These are phyloP conservation scores for Neoniphon sammara DNA, from an alignment of 2,797 vertebrate genomes.

Conservation along the genomic window DNA sequence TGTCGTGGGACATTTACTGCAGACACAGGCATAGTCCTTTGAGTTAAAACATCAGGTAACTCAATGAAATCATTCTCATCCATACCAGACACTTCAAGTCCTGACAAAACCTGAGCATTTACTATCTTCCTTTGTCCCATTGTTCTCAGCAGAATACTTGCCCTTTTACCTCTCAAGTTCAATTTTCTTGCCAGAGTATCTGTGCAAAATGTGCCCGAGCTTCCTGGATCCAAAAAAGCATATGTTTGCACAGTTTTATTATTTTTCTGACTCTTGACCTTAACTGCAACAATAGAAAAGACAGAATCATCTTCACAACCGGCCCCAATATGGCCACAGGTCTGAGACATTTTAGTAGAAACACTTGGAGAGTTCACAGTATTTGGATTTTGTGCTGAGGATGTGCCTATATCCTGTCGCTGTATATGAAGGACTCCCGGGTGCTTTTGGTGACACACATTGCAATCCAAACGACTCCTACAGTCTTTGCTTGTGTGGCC, in stretches of 20 bases:
- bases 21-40: conserved; percentile 16
- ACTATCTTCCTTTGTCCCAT: conserved; percentile 16
- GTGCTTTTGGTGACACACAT: conserved; percentile 24
- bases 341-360: not conserved
- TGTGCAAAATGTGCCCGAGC: conserved; percentile 6
- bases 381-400: not conserved
- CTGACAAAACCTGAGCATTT: not conserved
- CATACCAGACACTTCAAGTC: conserved; percentile 15
- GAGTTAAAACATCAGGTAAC: conserved; percentile 4
- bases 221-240: not conserved
- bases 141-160: not conserved
- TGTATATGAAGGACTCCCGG: conserved; percentile 24
- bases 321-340: conserved; percentile 32
- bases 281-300: conserved; percentile 3
- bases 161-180: not conserved
- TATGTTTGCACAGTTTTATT: not conserved
- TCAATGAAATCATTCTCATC: conserved; percentile 9
- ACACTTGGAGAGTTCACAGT: conserved; percentile 4
- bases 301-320: not conserved
- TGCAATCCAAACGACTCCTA: conserved; percentile 22
- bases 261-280: not conserved
- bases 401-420: not conserved
- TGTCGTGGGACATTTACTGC: not conserved
- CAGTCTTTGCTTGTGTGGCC: conserved; percentile 24
- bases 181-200: not conserved